These are phyloP conservation scores for Seira ritae DNA, from an alignment of 2,888 invertebrate species.

Conservation along the genomic window DNA sequence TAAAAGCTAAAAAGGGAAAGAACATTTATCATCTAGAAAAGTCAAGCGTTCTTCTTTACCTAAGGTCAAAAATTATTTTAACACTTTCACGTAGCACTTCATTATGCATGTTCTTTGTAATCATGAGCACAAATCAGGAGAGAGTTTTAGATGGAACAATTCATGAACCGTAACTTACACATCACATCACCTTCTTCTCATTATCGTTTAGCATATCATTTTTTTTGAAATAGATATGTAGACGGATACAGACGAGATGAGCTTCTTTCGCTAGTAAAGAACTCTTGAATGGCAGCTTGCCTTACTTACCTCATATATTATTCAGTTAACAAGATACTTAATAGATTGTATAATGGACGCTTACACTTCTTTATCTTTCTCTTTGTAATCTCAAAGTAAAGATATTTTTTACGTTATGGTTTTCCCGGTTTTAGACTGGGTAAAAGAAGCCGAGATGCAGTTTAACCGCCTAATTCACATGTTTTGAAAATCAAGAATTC, in stretches of 20 bases:
- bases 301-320: constrained; percentile 1
- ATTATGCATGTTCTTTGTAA: constrained; percentile 7
- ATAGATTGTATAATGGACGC: neutral
- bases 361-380: neutral
- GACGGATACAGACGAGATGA: neutral
- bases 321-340: constrained; percentile 1
- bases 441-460: too few relatives aligned
- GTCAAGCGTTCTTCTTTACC: neutral
- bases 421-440: too few relatives aligned
- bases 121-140: neutral
- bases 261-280: neutral
- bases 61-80: constrained; percentile 14
- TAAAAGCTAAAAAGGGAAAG: neutral
- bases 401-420: neutral
- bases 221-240: neutral
- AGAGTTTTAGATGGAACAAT: neutral
- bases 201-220: neutral
- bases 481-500: too few relatives aligned
- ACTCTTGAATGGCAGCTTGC: neutral
- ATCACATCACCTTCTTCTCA: neutral
- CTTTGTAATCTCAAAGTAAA: too few relatives aligned
- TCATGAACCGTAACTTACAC: neutral
- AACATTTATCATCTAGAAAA: constrained; percentile 9
- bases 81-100: constrained; percentile 12
- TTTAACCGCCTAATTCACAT: too few relatives aligned